These are phyloP conservation scores for Hirudo medicinalis DNA, from an alignment of 1,140 invertebrate species.

Conservation along the genomic window DNA sequence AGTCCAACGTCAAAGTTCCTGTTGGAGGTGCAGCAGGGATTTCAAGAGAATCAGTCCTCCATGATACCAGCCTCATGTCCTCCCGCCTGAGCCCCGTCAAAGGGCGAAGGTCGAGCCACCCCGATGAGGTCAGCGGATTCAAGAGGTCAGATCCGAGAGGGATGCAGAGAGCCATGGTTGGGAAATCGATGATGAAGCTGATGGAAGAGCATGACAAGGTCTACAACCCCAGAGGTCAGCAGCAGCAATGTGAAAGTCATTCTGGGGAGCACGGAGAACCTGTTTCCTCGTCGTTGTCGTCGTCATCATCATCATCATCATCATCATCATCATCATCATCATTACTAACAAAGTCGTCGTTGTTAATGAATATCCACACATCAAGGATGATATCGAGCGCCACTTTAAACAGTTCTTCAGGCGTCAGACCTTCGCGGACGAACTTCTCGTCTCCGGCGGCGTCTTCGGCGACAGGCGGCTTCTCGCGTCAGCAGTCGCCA, in stretches of 20 bases:
- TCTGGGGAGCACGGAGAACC: too few relatives aligned
- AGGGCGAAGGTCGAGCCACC: too few relatives aligned
- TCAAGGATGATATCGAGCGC: neutral
- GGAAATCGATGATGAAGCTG: too few relatives aligned
- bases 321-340: neutral
- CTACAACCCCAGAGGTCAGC: neutral
- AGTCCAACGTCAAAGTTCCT: too few relatives aligned
- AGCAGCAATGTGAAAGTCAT: neutral
- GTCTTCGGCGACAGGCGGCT: neutral
- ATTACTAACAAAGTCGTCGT: neutral
- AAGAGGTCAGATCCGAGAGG: too few relatives aligned
- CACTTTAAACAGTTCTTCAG: neutral
- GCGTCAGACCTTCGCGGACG: neutral
- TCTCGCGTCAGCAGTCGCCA: neutral
- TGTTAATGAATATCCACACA: neutral
- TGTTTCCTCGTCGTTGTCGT: neutral
- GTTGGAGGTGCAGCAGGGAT: too few relatives aligned
- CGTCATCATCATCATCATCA: neutral
- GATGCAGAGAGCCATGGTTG: too few relatives aligned
- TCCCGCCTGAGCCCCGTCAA: too few relatives aligned
- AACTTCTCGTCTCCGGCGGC: neutral
- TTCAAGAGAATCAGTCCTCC: too few relatives aligned
- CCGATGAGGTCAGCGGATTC: too few relatives aligned
- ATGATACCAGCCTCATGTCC: too few relatives aligned
- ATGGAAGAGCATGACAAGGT: too few relatives aligned